Evolutionary conservation across 2,113 vertebrate genomes (phyloP), one percentile per base, ranked within the genome.

Genomic region (Hyla sarda): DNA sequence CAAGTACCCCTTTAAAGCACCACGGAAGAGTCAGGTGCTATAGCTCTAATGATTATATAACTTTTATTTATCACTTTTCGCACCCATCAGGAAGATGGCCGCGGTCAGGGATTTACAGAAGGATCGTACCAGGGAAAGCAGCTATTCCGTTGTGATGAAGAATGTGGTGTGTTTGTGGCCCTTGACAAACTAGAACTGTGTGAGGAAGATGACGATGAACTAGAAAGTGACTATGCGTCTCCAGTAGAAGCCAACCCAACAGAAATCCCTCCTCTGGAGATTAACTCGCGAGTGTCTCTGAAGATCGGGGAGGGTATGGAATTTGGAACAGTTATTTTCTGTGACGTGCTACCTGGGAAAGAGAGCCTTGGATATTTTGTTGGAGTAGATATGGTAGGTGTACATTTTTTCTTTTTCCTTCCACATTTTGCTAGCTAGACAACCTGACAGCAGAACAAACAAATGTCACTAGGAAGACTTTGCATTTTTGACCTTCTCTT

Each of bases 361-460:
- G 97, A 99, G 90, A 97, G 94, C 91, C 94, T 97, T 90, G 98
- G 97, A 80, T 99, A 96, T 93, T 98, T 99, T 92, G 97, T 99
- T 87, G 98, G 98, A 86, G 97, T 99, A 89, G 97, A 99, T 93
- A 99, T 99, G 98, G 98, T 99, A 95, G 97, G 96, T 91, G 28
- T 3, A 60, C 56, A n/a, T 60, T 28, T 28, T 28, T 4, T 3
- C 3, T 60, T n/a, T n/a, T 11, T 25, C 1, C 7, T 23, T 23
- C n/a, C 23, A 21, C 8, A 54, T 2, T 10, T 45, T 45, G 41
- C 4, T 45, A 10, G 41, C 41, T 5, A 45, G 10, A 45, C 41
- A n/a, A n/a, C n/a, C n/a, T n/a, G n/a, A n/a, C n/a, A n/a, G n/a
- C n/a, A n/a, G n/a, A n/a, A n/a, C n/a, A n/a, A n/a, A n/a, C n/a